A percentile compares a stretch with the other conserved stretches of the same genome.
phyloP scores from a whole-genome alignment of 2,113 vertebrate genomes.

The Mus musculus region GRCm39 chr11:51399001-51399500 shows the following conservation, averaged over 20 bases:
- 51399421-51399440: neutral
- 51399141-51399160: neutral
- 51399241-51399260: neutral
- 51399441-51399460: neutral
- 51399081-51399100: too few species aligned
- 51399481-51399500: neutral
- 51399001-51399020: neutral
- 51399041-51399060: neutral
- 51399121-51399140: too few species aligned
- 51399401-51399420: neutral
- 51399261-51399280: neutral
- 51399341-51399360: neutral
- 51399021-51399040: neutral
- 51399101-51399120: neutral
- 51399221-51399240: neutral
- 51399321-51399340: too few species aligned
- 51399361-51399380: neutral
- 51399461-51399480: fast-evolving
- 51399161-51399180: neutral
- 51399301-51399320: neutral
- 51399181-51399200: neutral
- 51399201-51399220: neutral
- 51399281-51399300: neutral
- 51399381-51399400: neutral
- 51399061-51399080: neutral